Evolutionary conservation across 2,888 invertebrate genomes (phyloP), one percentile per base, ranked within the genome.

Genomic region (Caenorhabditis sinica): DNA sequence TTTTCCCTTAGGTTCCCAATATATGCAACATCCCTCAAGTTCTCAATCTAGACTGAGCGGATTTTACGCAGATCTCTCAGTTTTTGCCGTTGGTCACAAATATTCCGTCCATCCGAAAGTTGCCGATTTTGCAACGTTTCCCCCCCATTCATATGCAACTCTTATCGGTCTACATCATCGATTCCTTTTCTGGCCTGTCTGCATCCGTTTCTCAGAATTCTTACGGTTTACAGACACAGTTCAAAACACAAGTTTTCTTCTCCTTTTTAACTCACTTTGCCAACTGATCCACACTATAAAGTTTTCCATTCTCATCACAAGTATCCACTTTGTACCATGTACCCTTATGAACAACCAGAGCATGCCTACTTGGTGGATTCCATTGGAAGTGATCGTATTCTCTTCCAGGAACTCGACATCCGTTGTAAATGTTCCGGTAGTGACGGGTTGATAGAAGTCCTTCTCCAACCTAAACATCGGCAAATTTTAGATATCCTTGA

Each of bases 371-470:
- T 4, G 89, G 85, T 0, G 84, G 86, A 66, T 90, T 73, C 65
- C 88, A 85, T 25, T 83, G 81, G 17, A 87, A 81, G 40, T 84
- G 77, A 71, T 91, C 91, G 36, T 83, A 81, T 15, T 85, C 82
- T 61, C 86, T 86, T 36, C 89, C 89, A 23, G 91, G 91, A 11
- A 89, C 82, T 23, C 91, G 83, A 3, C 85, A 85, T 15, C 85
- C 88, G 13, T 87, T 82, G 68, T 90, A 91, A 71, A 90, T 86
- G 53, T 90, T 90, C 13, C 89, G 86, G 71, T 91, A 91, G 81
- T 91, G 91, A 36, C 88, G 68, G 2, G 89, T 83, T 36, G 88
- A 91, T 17, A 91, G 74, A 3, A 91, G 40, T 9, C 91, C 91
- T 30, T 88, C 86, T 11, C 90, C 91, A 4, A 89, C 77, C 89